Conservation (phyloP, 2,797 vertebrate species). For the Haliaeetus albicilla region DNA sequence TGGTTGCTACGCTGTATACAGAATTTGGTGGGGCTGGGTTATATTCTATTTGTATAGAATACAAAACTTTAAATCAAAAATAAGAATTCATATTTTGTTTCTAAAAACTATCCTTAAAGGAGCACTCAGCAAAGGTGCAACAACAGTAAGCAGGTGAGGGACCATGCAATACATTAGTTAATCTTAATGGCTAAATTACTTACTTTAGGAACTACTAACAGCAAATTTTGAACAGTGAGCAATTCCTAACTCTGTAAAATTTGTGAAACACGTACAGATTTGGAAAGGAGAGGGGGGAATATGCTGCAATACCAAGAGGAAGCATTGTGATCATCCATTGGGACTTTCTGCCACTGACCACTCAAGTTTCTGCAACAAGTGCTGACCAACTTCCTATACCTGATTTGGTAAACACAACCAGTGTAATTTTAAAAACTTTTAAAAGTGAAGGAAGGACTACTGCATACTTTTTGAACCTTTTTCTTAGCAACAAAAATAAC, state of each 20-base stretch:
- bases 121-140: neutral
- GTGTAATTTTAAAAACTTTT: neutral
- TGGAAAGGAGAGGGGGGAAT: neutral
- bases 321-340: neutral
- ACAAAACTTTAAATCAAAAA: neutral
- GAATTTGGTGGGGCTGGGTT: neutral
- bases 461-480: neutral
- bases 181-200: neutral
- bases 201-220: neutral
- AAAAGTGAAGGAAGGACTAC: neutral
- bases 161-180: neutral
- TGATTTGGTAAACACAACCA: neutral
- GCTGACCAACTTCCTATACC: neutral
- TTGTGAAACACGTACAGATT: neutral
- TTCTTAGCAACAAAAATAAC: neutral
- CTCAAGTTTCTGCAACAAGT: neutral
- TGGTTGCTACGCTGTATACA: neutral
- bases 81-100: neutral
- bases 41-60: neutral
- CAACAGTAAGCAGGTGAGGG: neutral
- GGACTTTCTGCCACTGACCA: neutral
- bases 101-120: neutral
- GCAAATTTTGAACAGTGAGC: neutral
- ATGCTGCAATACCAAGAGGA: neutral
- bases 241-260: neutral